Evolutionary conservation across 2,113 vertebrate genomes (phyloP), one percentile per base, ranked within the genome.

Genomic region (Gobiocypris rarus): DNA sequence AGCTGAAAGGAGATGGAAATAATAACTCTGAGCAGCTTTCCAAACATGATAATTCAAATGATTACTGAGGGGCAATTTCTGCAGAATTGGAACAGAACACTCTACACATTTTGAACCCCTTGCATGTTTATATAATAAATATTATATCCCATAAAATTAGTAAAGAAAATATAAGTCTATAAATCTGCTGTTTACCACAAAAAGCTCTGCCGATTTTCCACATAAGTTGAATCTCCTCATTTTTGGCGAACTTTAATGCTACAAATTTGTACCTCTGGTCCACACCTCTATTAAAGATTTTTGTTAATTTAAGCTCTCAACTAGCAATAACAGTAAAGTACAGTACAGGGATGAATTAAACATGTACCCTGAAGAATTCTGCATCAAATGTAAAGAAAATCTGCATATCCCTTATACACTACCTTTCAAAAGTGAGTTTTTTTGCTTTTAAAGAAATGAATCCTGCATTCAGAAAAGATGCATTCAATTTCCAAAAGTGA

Each of bases 1-100:
- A 99, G 92, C 98, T 99, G 82, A 4, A 87, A 38, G 11, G 9
- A 9, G 6, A 26, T 7, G 24, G 56, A 54, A 41, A 41, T 34
- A 52, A 38, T 34, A 9, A 28, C 24, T 81, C 31, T 56, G 31
- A 76, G 10, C 10, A 56, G 48, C 17, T 14, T 38, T 54, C 13
- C 11, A 9, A 34, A 34, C n/a, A 31, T n/a, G 4, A 14, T 74
- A 4, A 26, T 54, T 75, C 14, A 75, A 31, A 54, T 31, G 34
- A 54, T 34, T 54, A 54, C 24, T 54, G 3, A n/a, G 38, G 38
- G 11, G 38, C 2, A 45, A 69, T 19, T 38, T 67, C 65, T 69
- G 9, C 17, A 3, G 31, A 22, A 69, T 38, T 69, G 15, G 31
- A 38, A 67, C 1, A 14, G 31, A 38, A 67, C 1, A 14, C 26